Base-by-base conservation (phyloP, 92 coral and sea anemone species). In the Actinernus sp. region DNA sequence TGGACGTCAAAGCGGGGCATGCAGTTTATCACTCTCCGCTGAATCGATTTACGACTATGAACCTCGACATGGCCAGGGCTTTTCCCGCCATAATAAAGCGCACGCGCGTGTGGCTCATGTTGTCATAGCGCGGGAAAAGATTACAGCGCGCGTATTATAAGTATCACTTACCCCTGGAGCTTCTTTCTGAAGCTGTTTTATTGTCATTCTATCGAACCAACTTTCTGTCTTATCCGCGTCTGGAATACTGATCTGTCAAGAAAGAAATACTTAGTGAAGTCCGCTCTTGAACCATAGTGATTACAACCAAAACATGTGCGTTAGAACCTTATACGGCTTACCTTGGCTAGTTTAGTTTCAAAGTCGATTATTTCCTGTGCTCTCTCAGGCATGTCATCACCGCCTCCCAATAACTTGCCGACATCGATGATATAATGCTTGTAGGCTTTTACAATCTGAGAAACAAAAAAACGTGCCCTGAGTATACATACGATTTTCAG, bases 181-280 rank as follows among this genome's bases (percentile, higher is more conserved):
- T 31, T 91, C 79, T 32, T 81, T 58, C 61, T 61, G 31, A 17
- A 95, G 77, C 14, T 91, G 55, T 41, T 78, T 85, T 75, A 95
- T 79, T 5, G 95, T 95, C 83, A 95, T 68, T 60, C 97, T 88
- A 71, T 95, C 89, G 57, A 95, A 95, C 99, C 97, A 91, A 16
- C 88, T 86, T 32, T 95, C 99, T 24, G 91, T 95, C 50, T 95
- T 95, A 54, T 91, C 99, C 6, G 97, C 97, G 33, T 89, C 93
- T 46, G 99, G 97, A 30, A 94, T 88, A 38, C 98, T 93, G 26
- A 94, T 81, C 97, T 94, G 43, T 26, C 20, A 17, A 29, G 36
- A 38, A 10, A 26, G 5, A 46, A 13, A 34, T 6, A 34, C 41
- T 6, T 14, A 6, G 14, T 11, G 31, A 19, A 47, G 26, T 27